Evolutionary conservation across 2,888 invertebrate species (phyloP), one percentile per base, ranked within the genome.

Genomic region (Pecten maximus): DNA sequence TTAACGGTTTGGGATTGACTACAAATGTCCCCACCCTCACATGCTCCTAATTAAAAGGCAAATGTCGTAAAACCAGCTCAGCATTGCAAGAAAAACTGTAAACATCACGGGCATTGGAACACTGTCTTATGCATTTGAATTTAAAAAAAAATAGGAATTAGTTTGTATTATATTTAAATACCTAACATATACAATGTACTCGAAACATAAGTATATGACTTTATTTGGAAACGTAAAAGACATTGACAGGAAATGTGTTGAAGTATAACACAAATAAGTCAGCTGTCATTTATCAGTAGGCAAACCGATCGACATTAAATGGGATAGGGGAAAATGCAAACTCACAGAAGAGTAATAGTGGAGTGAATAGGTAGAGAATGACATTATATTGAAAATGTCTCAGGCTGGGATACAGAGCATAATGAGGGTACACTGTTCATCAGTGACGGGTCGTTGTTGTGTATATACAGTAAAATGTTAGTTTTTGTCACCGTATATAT

Each of bases 21-120:
- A 8, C 74, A 35, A 74, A 74, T 74, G 74, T 3, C 74, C 74
- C 74, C 28, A 74, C 74, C 74, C 6, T 74, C 74, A 54, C 23
- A 28, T 74, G 28, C 10, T 74, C 28, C 74, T 74, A 74, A 74
- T 74, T 74, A 74, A 74, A 74, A 74, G 74, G 74, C 74, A 74
- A 74, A 28, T 35, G 74, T 35, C 35, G 74, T 74, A 35, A 74
- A 74, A 74, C 12, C 6, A 35, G 28, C 12, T 35, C 74, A 74
- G 74, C 6, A 35, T 74, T 35, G 10, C 28, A 74, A 74, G 19
- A 54, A 44, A 15, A 54, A 54, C 54, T 54, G 54, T 54, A 23
- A 54, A n/a, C 19, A n/a, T 23, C 6, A 54, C 23, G 19, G 2
- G 2, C 54, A 19, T n/a, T n/a, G 2, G 54, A 54, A 23, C 54